These are phyloP conservation scores for Plagiodera versicolora DNA, from an alignment of 2,888 invertebrate genomes.

Conservation along the genomic window DNA sequence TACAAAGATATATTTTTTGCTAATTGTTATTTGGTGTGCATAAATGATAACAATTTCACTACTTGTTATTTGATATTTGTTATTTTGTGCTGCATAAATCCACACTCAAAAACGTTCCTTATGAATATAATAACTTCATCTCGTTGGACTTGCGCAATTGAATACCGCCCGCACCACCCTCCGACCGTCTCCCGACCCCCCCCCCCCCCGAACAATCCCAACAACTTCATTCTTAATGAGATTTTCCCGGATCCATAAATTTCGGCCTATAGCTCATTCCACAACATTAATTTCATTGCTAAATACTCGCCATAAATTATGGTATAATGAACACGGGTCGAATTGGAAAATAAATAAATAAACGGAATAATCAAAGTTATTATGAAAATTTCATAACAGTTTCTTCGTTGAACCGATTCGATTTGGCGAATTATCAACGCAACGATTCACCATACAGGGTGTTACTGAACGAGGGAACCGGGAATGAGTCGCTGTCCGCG, in stretches of 20 bases:
- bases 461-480: no score
- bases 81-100: not conserved
- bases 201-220: constrained; percentile 50
- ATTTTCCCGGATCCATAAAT: constrained; percentile 58
- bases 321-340: constrained; percentile 56
- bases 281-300: constrained; percentile 58
- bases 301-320: constrained; percentile 57
- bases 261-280: constrained; percentile 57
- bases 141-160: not conserved
- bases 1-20: no score
- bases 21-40: no score
- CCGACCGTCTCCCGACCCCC: constrained; percentile 34
- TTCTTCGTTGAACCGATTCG: constrained; percentile 17
- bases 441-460: constrained; percentile 15
- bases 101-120: not conserved
- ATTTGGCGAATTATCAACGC: constrained; percentile 1
- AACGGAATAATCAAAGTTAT: constrained; percentile 50
- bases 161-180: constrained; percentile 8
- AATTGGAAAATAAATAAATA: constrained; percentile 55
- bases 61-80: no score
- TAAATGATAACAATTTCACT: no score
- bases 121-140: not conserved
- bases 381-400: constrained; percentile 31
- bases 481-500: no score
- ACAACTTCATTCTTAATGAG: constrained; percentile 58